These are phyloP conservation scores for Aythya baeri DNA, from an alignment of 2,113 vertebrate species.

Conservation along the genomic window DNA sequence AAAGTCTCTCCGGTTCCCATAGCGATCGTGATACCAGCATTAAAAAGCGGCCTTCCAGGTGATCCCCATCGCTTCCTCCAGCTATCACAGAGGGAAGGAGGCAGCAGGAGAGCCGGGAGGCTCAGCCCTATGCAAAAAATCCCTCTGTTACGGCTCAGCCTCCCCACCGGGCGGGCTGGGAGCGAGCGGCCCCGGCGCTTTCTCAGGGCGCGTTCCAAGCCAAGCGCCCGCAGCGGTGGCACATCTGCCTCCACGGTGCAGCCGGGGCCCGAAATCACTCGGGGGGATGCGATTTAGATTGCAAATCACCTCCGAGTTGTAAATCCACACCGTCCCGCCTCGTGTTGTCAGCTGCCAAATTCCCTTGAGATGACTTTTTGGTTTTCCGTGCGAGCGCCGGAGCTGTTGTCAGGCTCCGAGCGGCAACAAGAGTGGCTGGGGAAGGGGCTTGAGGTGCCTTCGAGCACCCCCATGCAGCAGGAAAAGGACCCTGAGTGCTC, in stretches of 20 bases:
- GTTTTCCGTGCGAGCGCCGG: fast-evolving
- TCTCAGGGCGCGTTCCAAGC: background rate
- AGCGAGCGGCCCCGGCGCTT: background rate
- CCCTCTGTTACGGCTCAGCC: background rate
- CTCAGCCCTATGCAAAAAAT: background rate
- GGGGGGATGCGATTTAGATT: background rate
- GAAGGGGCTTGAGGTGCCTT: background rate
- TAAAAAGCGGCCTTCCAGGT: background rate
- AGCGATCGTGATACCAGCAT: background rate
- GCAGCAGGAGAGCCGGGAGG: background rate
- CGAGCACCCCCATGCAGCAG: fast-evolving
- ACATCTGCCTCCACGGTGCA: fast-evolving
- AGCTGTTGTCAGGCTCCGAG: background rate
- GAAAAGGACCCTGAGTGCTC: background rate
- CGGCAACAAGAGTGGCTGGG: fast-evolving
- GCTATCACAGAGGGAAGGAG: background rate
- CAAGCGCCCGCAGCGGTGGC: fast-evolving
- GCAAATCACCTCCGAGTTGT: background rate
- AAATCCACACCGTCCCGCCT: background rate
- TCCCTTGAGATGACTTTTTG: fast-evolving
- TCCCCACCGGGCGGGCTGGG: background rate
- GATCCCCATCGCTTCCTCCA: background rate
- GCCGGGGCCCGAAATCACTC: background rate
- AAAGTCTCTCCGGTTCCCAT: background rate
- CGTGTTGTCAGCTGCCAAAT: background rate